Percentiles rank a stretch among this genome's conserved stretches.
Evolutionary conservation across 2,888 invertebrate species (phyloP).

Genomic region (Oscheius sp.): DNA sequence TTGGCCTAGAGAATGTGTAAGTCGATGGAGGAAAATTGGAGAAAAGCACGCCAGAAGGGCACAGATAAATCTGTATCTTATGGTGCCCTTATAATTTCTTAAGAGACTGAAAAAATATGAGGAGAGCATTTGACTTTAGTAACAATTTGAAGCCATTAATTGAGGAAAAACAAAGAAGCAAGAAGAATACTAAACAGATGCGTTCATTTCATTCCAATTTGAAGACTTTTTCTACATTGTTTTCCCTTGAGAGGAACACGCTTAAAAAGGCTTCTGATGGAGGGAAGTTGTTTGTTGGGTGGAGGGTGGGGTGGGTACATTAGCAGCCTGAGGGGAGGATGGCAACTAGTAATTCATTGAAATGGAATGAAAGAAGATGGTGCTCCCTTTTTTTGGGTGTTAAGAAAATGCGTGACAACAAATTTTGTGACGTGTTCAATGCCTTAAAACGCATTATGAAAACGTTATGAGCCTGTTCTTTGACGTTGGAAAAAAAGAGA

Average conservation of each 20-base stretch:
- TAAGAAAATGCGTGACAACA: neutral
- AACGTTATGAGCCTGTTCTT: neutral
- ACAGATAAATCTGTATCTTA: too few relatives aligned
- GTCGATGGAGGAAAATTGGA: neutral
- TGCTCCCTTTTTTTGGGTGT: neutral
- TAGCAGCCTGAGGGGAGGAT: neutral
- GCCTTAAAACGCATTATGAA: too few relatives aligned
- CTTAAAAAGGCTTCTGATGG: neutral
- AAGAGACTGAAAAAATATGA: too few relatives aligned
- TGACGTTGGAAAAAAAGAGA: neutral
- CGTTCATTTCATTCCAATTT: neutral
- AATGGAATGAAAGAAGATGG: neutral
- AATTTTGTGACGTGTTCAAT: too few relatives aligned
- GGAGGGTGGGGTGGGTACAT: neutral
- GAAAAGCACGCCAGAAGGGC: too few relatives aligned
- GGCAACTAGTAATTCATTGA: too few relatives aligned
- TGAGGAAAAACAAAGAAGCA: too few relatives aligned
- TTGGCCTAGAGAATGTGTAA: neutral
- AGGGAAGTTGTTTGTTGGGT: slow-evolving; percentile 7
- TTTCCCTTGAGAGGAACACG: neutral
- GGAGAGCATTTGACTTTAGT: too few relatives aligned
- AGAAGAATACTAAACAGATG: too few relatives aligned
- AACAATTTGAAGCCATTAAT: too few relatives aligned
- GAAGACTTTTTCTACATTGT: neutral
- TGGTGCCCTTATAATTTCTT: too few relatives aligned